These are phyloP conservation scores for Apotomis capreana DNA, from an alignment of 2,888 invertebrate genomes.

Conservation along the genomic window DNA sequence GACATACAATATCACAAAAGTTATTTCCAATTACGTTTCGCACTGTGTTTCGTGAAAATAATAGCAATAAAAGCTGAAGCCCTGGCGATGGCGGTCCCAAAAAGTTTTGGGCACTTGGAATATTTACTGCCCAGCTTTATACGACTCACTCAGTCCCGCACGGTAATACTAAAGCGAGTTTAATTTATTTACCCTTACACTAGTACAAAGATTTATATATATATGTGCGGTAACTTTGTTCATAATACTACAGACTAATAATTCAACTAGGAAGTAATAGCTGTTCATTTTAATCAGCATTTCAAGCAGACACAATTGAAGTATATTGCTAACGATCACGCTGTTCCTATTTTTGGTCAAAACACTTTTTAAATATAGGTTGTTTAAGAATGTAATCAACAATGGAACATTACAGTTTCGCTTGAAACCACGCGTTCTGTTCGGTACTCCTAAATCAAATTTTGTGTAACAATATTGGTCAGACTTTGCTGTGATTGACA, in stretches of 20 bases:
- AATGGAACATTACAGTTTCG: no score
- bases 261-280: neutral
- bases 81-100: constrained; percentile 27
- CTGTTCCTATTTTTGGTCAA: no score
- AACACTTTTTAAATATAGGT: no score
- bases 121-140: constrained; percentile 36
- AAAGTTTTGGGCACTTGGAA: constrained; percentile 34
- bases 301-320: no score
- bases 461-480: neutral
- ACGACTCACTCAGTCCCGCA: constrained; percentile 24
- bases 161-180: constrained; percentile 28
- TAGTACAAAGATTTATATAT: neutral
- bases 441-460: no score
- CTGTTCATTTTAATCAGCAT: neutral
- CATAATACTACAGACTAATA: neutral
- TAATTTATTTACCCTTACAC: constrained; percentile 29
- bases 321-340: no score
- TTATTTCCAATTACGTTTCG: constrained; percentile 16
- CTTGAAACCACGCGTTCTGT: no score
- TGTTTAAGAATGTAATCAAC: no score
- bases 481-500: constrained; percentile 19
- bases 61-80: constrained; percentile 29
- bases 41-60: constrained; percentile 25
- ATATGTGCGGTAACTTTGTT: neutral
- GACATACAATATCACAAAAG: constrained; percentile 5